phyloP scores from a whole-genome alignment of 2,113 vertebrate genomes.

The Dryoscopus gambensis region DNA sequence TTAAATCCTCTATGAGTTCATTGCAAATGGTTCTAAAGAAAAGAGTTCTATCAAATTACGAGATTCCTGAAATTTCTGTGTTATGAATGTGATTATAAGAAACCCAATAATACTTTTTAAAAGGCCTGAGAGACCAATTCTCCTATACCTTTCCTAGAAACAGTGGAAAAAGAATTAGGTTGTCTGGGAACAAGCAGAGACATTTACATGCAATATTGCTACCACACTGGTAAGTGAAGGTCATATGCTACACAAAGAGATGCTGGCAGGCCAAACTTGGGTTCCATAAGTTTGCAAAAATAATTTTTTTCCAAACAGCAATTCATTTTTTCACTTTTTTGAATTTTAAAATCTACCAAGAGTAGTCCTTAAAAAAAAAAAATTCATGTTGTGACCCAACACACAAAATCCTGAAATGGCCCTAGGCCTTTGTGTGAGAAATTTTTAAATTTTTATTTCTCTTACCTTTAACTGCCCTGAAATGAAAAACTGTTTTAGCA shows the following conservation, averaged over 20 bases:
- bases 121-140: background rate
- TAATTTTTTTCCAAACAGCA: background rate
- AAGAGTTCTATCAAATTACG: background rate
- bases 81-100: background rate
- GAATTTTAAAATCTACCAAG: background rate
- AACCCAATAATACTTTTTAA: background rate
- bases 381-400: background rate
- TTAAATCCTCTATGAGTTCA: background rate
- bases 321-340: background rate
- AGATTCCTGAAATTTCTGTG: background rate
- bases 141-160: background rate
- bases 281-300: background rate
- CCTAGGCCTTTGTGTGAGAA: background rate
- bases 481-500: background rate
- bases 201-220: background rate
- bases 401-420: background rate
- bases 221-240: background rate
- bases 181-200: background rate
- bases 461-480: background rate
- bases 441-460: background rate
- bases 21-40: background rate
- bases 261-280: background rate
- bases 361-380: background rate
- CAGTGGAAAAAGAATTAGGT: rapidly evolving
- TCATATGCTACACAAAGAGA: background rate